A percentile compares a stretch with the other conserved stretches of the same genome.
Evolutionary conservation across 2,113 vertebrate species (phyloP).

Genomic region (Saguinus imperator): DNA sequence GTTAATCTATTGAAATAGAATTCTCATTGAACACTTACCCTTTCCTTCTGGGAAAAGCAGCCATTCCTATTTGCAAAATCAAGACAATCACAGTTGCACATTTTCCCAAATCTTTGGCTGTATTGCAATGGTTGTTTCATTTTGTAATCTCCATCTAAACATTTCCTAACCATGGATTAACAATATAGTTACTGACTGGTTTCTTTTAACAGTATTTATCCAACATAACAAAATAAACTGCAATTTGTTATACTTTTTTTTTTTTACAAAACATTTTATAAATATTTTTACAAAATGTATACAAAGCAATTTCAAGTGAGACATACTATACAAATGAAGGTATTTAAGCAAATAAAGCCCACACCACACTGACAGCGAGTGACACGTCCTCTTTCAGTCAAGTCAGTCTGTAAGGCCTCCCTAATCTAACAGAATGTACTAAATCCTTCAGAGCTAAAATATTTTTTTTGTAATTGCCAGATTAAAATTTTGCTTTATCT

Average conservation of each 20-base stretch:
- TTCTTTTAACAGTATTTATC: slow-evolving; percentile 92
- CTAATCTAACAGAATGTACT: slow-evolving; percentile 87
- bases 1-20: background rate
- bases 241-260: slow-evolving; percentile 90
- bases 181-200: slow-evolving; percentile 91
- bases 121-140: slow-evolving; percentile 92
- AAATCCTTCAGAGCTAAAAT: slow-evolving; percentile 83
- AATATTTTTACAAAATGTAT: slow-evolving; percentile 96
- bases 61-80: slow-evolving; percentile 84
- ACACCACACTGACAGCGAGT: slow-evolving; percentile 88
- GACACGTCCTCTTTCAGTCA: slow-evolving; percentile 87
- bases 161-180: slow-evolving; percentile 91
- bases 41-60: slow-evolving; percentile 62
- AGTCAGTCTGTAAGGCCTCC: slow-evolving; percentile 89
- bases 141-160: slow-evolving; percentile 90
- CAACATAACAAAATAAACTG: slow-evolving; percentile 95
- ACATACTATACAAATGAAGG: slow-evolving; percentile 93
- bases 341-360: slow-evolving; percentile 90
- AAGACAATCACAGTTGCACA: slow-evolving; percentile 88
- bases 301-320: slow-evolving; percentile 94
- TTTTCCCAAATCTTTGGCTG: slow-evolving; percentile 93
- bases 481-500: slow-evolving; percentile 86
- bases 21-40: slow-evolving; percentile 47
- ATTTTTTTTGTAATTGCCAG: slow-evolving; percentile 85
- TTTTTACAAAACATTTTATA: slow-evolving; percentile 93